Conservation (phyloP, 2,797 vertebrate species). For the Molothrus ater region DNA sequence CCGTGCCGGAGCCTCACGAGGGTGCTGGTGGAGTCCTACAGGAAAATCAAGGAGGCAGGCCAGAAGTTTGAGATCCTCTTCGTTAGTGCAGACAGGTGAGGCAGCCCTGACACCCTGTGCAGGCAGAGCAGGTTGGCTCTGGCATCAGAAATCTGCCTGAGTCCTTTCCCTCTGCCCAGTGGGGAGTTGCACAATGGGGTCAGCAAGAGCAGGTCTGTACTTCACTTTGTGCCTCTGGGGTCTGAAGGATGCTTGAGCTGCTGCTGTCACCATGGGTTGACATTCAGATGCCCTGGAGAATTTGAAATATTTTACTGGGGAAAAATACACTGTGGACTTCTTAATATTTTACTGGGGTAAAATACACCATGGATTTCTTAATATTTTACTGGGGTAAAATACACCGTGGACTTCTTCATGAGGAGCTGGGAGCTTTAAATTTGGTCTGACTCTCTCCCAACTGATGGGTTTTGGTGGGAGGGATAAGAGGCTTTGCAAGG, state of each 20-base stretch:
- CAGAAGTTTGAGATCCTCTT: slow-evolving; percentile 98
- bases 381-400: not conserved
- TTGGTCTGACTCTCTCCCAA: too few relatives aligned
- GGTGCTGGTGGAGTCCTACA: slow-evolving; percentile 93
- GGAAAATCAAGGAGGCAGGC: slow-evolving; percentile 91
- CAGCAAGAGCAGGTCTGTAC: not conserved
- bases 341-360: not conserved
- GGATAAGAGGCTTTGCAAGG: not conserved
- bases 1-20: slow-evolving; percentile 95
- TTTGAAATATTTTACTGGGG: not conserved
- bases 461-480: not conserved
- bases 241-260: not conserved
- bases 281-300: not conserved
- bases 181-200: not conserved
- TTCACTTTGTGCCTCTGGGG: not conserved
- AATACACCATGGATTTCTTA: fast-evolving
- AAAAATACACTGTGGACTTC: fast-evolving
- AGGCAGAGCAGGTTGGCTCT: not conserved
- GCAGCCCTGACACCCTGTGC: not conserved
- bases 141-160: not conserved
- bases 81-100: slow-evolving; percentile 95
- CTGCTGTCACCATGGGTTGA: not conserved
- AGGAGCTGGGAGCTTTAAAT: not conserved
- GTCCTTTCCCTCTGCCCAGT: not conserved
- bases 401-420: fast-evolving